Percentiles rank a stretch among this genome's conserved stretches.
These are phyloP conservation scores for Hypselothyrea guttata DNA, from an alignment of 2,888 invertebrate species.

Conservation along the genomic window DNA sequence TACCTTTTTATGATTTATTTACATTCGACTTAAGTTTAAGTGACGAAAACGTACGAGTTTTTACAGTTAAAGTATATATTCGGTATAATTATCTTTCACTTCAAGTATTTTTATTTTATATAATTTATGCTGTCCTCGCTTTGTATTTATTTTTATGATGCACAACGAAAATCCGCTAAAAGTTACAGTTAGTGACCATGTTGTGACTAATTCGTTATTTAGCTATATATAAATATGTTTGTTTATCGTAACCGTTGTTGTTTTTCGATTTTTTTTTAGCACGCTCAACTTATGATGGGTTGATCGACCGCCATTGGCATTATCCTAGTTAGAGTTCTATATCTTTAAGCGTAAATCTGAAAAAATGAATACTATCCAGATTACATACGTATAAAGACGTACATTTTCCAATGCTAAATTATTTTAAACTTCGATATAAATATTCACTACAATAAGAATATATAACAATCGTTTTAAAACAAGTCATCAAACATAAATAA, in stretches of 20 bases:
- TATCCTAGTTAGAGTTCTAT: constrained; percentile 31
- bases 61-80: constrained; percentile 29
- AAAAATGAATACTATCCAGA: no score
- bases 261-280: no score
- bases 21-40: constrained; percentile 64
- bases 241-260: no score
- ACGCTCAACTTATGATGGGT: no score
- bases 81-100: constrained; percentile 20
- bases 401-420: no score
- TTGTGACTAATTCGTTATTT: constrained; percentile 43
- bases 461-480: no score
- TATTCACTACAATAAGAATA: no score
- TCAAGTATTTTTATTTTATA: constrained; percentile 9
- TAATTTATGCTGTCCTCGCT: constrained; percentile 4
- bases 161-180: constrained; percentile 55
- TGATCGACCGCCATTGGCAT: neutral
- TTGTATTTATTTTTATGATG: constrained; percentile 40
- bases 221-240: no score
- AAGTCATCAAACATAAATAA: no score
- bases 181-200: constrained; percentile 32
- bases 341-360: neutral
- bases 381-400: no score
- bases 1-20: constrained; percentile 46
- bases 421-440: no score
- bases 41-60: constrained; percentile 37